Conservation (phyloP, 2,888 invertebrate species). For the Hirudinaria manillensis region DNA sequence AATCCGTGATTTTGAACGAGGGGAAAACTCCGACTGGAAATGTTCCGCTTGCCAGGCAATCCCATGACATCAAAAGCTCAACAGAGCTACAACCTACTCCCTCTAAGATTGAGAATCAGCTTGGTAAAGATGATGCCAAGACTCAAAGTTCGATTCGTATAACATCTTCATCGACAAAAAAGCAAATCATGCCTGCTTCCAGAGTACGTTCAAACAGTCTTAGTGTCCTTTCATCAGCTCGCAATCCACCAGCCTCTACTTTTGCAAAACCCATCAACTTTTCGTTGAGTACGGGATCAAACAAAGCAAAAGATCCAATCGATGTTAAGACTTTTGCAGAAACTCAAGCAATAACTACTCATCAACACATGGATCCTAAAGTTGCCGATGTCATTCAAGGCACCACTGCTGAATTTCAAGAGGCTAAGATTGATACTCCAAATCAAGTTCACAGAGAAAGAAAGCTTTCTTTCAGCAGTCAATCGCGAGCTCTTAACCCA, state of each 20-base stretch:
- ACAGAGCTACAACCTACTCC: background rate
- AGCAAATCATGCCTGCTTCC: background rate
- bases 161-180: slow-evolving; percentile 6
- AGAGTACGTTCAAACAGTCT: slow-evolving; percentile 24
- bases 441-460: background rate
- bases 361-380: too few relatives aligned
- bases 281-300: background rate
- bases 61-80: background rate
- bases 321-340: too few relatives aligned
- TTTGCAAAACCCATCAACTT: slow-evolving; percentile 7
- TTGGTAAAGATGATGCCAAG: background rate
- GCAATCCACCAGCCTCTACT: background rate
- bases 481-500: background rate
- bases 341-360: too few relatives aligned
- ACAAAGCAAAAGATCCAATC: background rate
- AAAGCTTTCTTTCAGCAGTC: slow-evolving; percentile 6
- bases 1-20: background rate
- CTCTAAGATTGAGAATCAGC: background rate
- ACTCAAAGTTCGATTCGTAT: background rate
- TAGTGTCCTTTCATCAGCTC: slow-evolving; percentile 20
- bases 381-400: background rate
- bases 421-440: background rate
- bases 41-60: background rate
- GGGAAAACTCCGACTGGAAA: background rate
- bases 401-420: background rate